A percentile compares a stretch with the other conserved stretches of the same genome.
These are phyloP conservation scores for Amphiprion percula DNA, from an alignment of 2,113 vertebrate genomes.

Conservation along the genomic window DNA sequence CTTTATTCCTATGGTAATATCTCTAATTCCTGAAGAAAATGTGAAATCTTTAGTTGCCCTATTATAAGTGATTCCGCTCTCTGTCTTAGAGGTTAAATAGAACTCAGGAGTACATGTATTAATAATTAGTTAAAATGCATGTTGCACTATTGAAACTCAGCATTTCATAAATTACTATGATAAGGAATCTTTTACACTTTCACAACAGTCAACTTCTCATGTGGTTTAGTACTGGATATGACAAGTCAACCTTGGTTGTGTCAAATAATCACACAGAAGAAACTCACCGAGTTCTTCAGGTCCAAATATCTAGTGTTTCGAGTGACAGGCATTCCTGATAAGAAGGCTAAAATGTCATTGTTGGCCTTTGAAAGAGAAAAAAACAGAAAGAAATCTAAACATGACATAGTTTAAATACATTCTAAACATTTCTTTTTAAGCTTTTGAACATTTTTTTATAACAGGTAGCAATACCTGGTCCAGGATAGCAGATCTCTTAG, in stretches of 20 bases:
- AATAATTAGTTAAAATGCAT: neutral
- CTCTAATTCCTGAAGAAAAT: too few species aligned
- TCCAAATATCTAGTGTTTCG: slow-evolving; percentile 98
- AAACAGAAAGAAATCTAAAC: neutral
- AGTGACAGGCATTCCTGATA: slow-evolving; percentile 98
- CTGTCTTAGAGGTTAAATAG: neutral
- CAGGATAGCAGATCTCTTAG: slow-evolving; percentile 91
- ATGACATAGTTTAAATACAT: neutral
- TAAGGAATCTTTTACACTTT: neutral
- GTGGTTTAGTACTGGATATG: neutral
- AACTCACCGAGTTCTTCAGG: slow-evolving; percentile 94
- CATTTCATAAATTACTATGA: neutral
- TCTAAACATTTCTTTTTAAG: neutral
- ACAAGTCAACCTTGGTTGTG: neutral
- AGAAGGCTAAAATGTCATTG: slow-evolving; percentile 97
- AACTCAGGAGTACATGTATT: neutral
- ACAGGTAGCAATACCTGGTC: slow-evolving; percentile 77
- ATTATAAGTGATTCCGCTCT: neutral
- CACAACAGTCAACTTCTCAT: neutral
- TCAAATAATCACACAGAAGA: neutral
- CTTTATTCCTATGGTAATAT: too few species aligned
- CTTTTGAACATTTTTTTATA: neutral
- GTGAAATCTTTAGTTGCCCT: too few species aligned
- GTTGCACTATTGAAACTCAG: neutral
- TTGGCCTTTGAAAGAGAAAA: slow-evolving; percentile 88